These are phyloP conservation scores for Pseudorhombus dupliciocellatus DNA, from an alignment of 2,113 vertebrate genomes.

Conservation along the genomic window DNA sequence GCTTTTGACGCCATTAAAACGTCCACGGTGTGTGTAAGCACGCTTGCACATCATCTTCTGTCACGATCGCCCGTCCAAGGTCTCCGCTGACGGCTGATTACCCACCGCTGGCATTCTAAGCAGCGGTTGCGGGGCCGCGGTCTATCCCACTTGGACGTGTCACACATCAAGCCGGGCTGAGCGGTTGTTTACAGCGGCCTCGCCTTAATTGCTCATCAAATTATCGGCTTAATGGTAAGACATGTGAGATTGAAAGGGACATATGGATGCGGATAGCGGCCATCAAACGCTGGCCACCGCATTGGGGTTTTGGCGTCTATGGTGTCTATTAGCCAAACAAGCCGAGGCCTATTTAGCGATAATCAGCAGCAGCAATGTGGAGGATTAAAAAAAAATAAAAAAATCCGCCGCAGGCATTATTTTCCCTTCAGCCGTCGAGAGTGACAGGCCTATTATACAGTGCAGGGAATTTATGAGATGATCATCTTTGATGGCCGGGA, in stretches of 20 bases:
- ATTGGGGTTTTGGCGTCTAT: slow-evolving; percentile 33
- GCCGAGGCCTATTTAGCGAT: slow-evolving; percentile 70
- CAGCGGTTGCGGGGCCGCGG: slow-evolving; percentile 17
- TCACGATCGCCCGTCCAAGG: slow-evolving; percentile 20
- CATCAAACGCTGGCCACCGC: slow-evolving; percentile 51
- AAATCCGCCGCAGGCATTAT: slow-evolving; percentile 64
- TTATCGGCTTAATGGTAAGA: slow-evolving; percentile 62
- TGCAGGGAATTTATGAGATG: slow-evolving; percentile 74
- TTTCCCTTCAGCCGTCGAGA: slow-evolving; percentile 70
- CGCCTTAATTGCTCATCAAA: slow-evolving; percentile 70
- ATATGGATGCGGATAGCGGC: slow-evolving; percentile 64
- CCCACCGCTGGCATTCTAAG: slow-evolving; percentile 55
- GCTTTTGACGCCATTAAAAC: slow-evolving; percentile 7
- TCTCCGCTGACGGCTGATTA: slow-evolving; percentile 51
- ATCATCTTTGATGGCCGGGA: slow-evolving; percentile 78
- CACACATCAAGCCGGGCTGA: slow-evolving; percentile 47
- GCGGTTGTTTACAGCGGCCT: slow-evolving; percentile 48
- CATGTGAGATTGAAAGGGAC: slow-evolving; percentile 59
- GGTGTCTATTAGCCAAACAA: slow-evolving; percentile 72
- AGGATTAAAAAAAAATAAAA: slow-evolving; percentile 56
- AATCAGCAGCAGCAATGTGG: slow-evolving; percentile 73
- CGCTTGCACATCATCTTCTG: slow-evolving; percentile 4
- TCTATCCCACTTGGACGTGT: slow-evolving; percentile 27
- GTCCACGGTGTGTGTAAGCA: slow-evolving; percentile 2
- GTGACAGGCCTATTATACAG: slow-evolving; percentile 78